Base-by-base conservation (phyloP, 2,113 vertebrate species). In the Corynorhinus townsendii region DNA sequence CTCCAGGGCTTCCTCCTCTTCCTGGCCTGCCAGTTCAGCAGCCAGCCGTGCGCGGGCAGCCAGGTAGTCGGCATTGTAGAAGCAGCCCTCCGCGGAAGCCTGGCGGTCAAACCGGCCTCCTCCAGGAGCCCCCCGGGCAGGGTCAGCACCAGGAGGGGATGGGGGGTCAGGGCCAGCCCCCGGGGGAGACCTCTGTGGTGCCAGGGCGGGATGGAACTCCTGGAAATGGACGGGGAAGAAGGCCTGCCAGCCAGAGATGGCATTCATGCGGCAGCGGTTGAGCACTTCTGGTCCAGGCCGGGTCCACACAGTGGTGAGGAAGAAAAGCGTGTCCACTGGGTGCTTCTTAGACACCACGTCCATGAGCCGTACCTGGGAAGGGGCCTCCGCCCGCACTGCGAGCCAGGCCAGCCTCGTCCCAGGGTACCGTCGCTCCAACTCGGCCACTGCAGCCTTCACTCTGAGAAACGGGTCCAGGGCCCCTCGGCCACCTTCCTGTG, bases 281-380 rank as follows among this genome's bases (percentile, higher is more conserved):
- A 99, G 98, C 90, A 99, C 99, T 94, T 99, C 99, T 0, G 98
- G 97, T 11, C 98, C 99, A 52, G 99, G 98, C 97, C 99, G 99
- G 0, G 99, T 99, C 99, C 99, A 99, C 83, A 99, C 99, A 0
- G 99, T 99, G 87, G 99, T 98, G 77, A 99, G 97, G 96, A 99
- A 99, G 95, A 99, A 99, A 12, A 99, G 98, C 0, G 99, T 99
- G 96, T 99, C 99, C 96, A 99, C 99, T 0, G 99, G 99, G 96
- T 99, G 99, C 97, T 99, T 99, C 98, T 99, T 99, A 0, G 99
- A 99, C 92, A 99, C 99, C 73, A 99, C 99, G 94, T 99, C 99
- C 99, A 99, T 99, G 89, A 99, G 99, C 77, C 99, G 99, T 76
- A 99, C 99, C 97, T 99, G 99, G 0, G 99, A 99, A 0, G 99